Evolutionary conservation across 1,140 invertebrate species (phyloP).

Genomic region (Hylaeus anthracinus): DNA sequence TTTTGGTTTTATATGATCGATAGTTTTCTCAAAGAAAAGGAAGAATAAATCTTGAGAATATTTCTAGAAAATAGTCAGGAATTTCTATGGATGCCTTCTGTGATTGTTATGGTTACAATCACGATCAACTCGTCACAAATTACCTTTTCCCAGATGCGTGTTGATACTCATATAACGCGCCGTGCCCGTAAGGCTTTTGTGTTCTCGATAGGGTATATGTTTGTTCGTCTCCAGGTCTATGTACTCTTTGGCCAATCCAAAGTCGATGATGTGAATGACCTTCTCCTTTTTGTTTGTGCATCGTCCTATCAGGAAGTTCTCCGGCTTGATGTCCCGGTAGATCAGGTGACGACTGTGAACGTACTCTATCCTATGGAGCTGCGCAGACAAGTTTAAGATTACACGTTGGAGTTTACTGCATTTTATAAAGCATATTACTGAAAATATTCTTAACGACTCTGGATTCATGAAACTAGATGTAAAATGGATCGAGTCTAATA

Average conservation of each 20-base stretch:
- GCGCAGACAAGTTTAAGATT: constrained; percentile 43
- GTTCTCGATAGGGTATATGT: constrained; percentile 99
- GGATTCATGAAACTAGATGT: no score
- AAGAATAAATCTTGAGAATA: no score
- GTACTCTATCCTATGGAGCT: constrained; percentile 99
- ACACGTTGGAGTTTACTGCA: no score
- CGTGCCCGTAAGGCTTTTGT: constrained; percentile 98
- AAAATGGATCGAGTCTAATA: no score
- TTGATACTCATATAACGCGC: constrained; percentile 99
- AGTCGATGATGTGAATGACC: constrained; percentile 99
- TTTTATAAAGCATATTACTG: no score
- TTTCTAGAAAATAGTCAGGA: no score
- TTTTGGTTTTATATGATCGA: no score
- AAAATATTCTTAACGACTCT: no score
- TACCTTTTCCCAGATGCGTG: constrained; percentile 99
- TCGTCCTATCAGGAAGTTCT: constrained; percentile 99
- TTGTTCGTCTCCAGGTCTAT: constrained; percentile 99
- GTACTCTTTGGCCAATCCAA: constrained; percentile 99
- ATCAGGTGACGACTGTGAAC: constrained; percentile 99
- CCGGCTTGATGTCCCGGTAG: constrained; percentile 99
- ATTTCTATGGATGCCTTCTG: no score
- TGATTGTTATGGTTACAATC: no score
- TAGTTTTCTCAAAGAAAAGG: no score
- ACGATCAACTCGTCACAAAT: background rate
- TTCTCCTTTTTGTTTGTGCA: constrained; percentile 98